Conservation (phyloP, 2,113 vertebrate genomes). For the Scomber colias region DNA sequence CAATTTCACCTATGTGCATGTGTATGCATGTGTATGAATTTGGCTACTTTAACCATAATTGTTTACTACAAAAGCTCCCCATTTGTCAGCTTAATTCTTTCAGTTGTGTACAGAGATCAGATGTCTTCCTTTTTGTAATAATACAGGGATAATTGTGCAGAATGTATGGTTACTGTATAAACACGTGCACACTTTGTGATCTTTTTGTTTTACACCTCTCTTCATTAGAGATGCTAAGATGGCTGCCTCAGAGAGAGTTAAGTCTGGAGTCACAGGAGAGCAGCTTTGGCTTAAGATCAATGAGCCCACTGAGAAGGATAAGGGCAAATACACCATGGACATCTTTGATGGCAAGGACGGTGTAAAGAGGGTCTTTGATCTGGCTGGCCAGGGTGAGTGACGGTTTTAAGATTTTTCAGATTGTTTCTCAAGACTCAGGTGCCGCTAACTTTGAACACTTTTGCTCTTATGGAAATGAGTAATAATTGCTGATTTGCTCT, state of each 20-base stretch:
- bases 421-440: not conserved
- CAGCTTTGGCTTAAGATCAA: constrained; percentile 98
- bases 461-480: not conserved
- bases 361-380: constrained; percentile 90
- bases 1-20: not conserved
- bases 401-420: not conserved
- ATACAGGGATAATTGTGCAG: not conserved
- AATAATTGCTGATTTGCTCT: constrained; percentile 21
- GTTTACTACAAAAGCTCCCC: not conserved
- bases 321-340: constrained; percentile 95
- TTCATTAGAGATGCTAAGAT: constrained; percentile 88
- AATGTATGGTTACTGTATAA: not conserved
- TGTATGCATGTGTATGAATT: not conserved
- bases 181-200: no score
- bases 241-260: constrained; percentile 92
- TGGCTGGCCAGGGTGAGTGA: constrained; percentile 91
- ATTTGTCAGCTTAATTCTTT: not conserved
- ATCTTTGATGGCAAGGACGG: constrained; percentile 93
- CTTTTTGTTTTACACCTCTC: constrained; percentile 9
- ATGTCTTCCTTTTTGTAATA: not conserved
- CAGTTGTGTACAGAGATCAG: not conserved
- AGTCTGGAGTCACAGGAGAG: constrained; percentile 92
- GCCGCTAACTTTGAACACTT: not conserved
- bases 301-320: constrained; percentile 96
- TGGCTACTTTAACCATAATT: not conserved